Evolutionary conservation across 64 coral and sea anemone genomes (phyloP).

Genomic region (Actinia tenebrosa): DNA sequence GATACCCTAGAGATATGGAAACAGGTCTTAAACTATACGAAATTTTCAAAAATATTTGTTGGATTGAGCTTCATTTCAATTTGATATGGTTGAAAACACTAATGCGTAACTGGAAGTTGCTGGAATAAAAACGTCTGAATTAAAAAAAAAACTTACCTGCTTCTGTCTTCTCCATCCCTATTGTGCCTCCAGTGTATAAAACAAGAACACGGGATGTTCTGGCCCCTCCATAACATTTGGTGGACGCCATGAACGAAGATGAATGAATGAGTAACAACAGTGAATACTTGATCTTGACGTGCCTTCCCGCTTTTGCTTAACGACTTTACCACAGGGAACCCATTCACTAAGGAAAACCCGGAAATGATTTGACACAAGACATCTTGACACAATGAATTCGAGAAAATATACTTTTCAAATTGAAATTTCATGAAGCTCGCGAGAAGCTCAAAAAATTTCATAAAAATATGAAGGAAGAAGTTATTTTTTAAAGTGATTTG

Average conservation of each 20-base stretch:
- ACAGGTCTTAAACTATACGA: too few relatives aligned
- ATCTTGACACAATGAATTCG: too few relatives aligned
- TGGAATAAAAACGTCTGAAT: too few relatives aligned
- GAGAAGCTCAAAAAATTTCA: not conserved
- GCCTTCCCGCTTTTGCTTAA: not conserved
- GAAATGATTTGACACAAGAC: too few relatives aligned
- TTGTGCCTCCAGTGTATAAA: slow-evolving; percentile 91
- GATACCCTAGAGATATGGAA: slow-evolving; percentile 41
- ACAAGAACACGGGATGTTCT: slow-evolving; percentile 68
- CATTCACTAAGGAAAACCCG: not conserved
- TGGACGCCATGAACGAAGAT: not conserved
- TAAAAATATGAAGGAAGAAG: too few relatives aligned
- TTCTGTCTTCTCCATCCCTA: slow-evolving; percentile 89
- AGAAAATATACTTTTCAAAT: too few relatives aligned
- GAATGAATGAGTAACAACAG: not conserved
- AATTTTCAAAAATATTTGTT: too few relatives aligned
- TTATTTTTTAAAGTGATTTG: too few relatives aligned
- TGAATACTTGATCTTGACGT: not conserved
- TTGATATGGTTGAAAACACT: too few relatives aligned
- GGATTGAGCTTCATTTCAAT: too few relatives aligned
- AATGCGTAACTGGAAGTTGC: too few relatives aligned
- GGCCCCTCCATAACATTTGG: not conserved
- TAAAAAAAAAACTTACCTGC: slow-evolving; percentile 21
- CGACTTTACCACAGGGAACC: not conserved
- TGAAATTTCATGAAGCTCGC: not conserved